Evolutionary conservation across 2,888 invertebrate genomes (phyloP), one percentile per base, ranked within the genome.

Genomic region (Xestia sexstrigata): DNA sequence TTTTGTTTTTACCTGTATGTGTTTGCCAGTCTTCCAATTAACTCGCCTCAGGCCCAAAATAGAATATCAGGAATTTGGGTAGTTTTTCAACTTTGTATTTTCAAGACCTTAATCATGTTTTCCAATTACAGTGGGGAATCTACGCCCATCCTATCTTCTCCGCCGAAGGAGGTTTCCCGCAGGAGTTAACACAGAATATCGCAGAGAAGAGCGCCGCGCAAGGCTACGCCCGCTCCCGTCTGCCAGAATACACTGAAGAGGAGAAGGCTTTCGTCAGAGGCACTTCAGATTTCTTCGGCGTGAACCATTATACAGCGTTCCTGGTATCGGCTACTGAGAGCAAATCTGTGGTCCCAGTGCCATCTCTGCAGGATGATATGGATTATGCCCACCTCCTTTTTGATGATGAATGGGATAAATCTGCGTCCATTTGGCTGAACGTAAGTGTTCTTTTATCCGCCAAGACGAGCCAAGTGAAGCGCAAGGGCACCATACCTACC

Each of bases 251-350:
- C 81, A 94, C 95, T 1, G 86, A 90, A 23, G 93, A 94, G 70
- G 96, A 97, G 90, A 89, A 86, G 6, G 81, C 84, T 0, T 89
- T 92, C 6, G 91, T 92, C 0, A 91, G 84, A 65, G 95, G 95
- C 4, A 71, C 93, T 1, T 77, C 90, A 0, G 95, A 95, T 78
- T 95, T 95, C 90, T 91, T 95, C 5, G 95, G 98, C 2, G 93
- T 98, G 7, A 98, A 98, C 88, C 97, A 97, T 75, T 98, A 98
- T 90, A 97, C 97, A 0, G 92, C 97, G 35, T 35, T 35, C 0
- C 71, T 92, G 2, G 78, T 94, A 11, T 92, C 94, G 0, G 93
- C 93, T 1, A 86, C 89, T 0, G 86, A 92, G 35, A 74, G 90
- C 30, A 87, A 88, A 26, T 9, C 20, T 0, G 55, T 76, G 0